Evolutionary conservation across 2,888 invertebrate genomes (phyloP), one percentile per base, ranked within the genome.

Genomic region (Metacarcinus magister): DNA sequence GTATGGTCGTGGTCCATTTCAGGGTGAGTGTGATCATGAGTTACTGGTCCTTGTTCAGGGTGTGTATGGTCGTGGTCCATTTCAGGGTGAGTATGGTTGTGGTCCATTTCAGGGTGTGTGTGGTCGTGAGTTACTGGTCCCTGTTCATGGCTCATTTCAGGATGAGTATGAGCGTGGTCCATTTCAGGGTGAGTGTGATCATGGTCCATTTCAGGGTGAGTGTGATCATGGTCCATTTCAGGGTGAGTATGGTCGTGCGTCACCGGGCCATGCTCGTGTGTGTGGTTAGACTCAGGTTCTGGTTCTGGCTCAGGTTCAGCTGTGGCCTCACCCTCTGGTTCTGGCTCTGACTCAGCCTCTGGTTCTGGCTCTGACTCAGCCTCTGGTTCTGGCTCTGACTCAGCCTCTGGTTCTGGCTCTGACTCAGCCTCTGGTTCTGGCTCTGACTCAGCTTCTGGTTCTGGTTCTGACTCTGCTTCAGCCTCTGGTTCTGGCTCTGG

Each of bases 401-500:
- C 94, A 4, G 54, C 43, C 13, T 94, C 39, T 16, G 93, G 16
- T 93, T 48, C 60, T 39, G 60, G 39, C 43, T 44, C 91, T 43
- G 95, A 44, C 16, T 95, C 95, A 2, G 92, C 16, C 28, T 43
- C 23, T 39, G 94, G 44, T 67, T 43, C 75, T 32, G 92, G 7
- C 46, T 92, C 48, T 48, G 48, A 13, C 4, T 19, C 46, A 16
- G 92, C 43, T 16, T 90, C 48, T 48, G 95, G 44, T 32, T 95
- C 92, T n/a, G 92, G 82, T 23, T 94, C 94, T 19, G 94, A 23
- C 13, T 94, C 89, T 16, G 95, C 16, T 67, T 82, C 91, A 2
- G 60, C 13, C 39, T 67, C 92, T 28, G 95, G 75, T 23, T 92
- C 75, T 8, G 95, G 92, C 93, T 96, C 96, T 10, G 92, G 48